A percentile compares a stretch with the other conserved stretches of the same genome.
phyloP scores from a whole-genome alignment of 1,140 invertebrate genomes.

The Heliconius hermathena region DNA sequence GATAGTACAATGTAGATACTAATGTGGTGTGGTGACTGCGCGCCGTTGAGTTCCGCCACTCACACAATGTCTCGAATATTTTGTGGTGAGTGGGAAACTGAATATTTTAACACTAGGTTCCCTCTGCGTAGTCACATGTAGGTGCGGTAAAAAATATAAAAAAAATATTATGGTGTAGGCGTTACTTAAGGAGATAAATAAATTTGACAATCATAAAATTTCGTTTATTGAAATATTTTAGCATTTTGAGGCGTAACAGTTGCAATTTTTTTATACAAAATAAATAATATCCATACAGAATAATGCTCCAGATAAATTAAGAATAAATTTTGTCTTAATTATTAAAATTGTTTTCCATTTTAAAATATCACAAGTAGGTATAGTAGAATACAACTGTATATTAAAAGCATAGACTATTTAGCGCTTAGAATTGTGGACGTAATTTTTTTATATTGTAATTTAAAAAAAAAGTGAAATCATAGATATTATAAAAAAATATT shows the following conservation, averaged over 20 bases:
- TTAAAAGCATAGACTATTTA: conserved; percentile 33
- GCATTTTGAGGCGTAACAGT: conserved; percentile 39
- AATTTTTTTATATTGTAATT: conserved; percentile 20
- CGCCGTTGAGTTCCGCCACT: too few species aligned
- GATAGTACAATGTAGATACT: too few species aligned
- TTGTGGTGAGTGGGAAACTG: too few species aligned
- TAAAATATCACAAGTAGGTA: conserved; percentile 48
- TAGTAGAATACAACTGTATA: conserved; percentile 42
- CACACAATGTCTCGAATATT: too few species aligned
- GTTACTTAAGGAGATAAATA: conserved; percentile 13
- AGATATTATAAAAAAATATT: conserved; percentile 3
- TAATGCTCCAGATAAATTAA: background rate
- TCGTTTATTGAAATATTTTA: conserved; percentile 35
- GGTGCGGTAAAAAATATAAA: too few species aligned
- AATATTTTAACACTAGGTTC: too few species aligned
- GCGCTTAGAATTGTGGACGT: conserved; percentile 41
- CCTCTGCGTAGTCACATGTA: too few species aligned
- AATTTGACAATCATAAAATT: conserved; percentile 36
- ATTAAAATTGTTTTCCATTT: conserved; percentile 35
- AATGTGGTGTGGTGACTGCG: too few species aligned
- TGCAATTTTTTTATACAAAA: conserved; percentile 30
- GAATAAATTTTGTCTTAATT: conserved; percentile 19
- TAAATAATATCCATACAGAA: conserved; percentile 29
- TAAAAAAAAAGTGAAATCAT: background rate
- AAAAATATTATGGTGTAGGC: too few species aligned